Base-by-base conservation (phyloP, 2,888 invertebrate species). In the Tanypteryx hageni region DNA sequence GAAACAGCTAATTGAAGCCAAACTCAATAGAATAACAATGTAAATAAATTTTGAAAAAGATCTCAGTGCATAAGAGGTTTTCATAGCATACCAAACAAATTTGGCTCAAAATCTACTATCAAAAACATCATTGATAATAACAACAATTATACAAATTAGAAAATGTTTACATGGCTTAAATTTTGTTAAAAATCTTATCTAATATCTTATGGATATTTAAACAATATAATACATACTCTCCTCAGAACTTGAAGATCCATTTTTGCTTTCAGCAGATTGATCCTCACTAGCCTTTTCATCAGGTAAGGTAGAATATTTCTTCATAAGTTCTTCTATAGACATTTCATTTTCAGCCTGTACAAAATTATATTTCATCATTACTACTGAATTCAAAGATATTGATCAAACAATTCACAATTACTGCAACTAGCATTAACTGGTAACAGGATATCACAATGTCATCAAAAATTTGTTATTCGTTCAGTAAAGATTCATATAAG, bases 271-370 rank as follows among this genome's bases (percentile, higher is more conserved):
- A 44, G 68, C 27, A 5, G 93, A 93, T 83, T 93, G 93, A 11
- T 93, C 93, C 68, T 93, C 93, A 44, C 85, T 92, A 59, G 92
- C 92, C 81, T 92, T 93, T 93, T 95, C 93, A 93, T 94, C 95
- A 93, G 86, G 94, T 93, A 93, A 94, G 93, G 94, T 92, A 92
- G 96, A 95, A 95, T 98, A 98, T 94, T 97, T 98, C 64, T 96
- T 96, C 94, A 97, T 95, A 92, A 99, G 96, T 94, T 98, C 97
- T 94, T 98, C 98, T 92, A 98, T 96, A 92, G 97, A 97, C 96
- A 98, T 97, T 95, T 98, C 97, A 94, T 97, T 97, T 94, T 98
- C 98, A 93, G 96, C 97, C 95, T 96, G 93, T 31, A 94, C 94
- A 92, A 61, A 61, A 61, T 61, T 16, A 44, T n/a, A 44, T 44